Evolutionary conservation across 2,797 vertebrate species (phyloP), one percentile per base, ranked within the genome.

Genomic region (Allobates femoralis): DNA sequence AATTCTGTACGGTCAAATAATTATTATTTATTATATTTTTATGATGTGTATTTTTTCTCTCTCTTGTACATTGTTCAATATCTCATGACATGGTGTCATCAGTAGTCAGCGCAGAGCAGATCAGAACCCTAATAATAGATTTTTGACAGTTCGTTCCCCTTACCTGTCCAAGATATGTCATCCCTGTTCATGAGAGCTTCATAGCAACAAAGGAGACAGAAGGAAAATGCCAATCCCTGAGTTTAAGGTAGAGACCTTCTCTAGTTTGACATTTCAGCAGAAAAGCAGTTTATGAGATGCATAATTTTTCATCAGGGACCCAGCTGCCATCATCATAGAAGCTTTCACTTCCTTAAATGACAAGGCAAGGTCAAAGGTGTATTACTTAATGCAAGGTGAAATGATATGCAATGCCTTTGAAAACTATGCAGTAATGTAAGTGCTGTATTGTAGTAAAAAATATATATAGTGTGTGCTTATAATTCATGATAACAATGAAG

Each of bases 111-210:
- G 92, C 91, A 89, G 89, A 88, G 88, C 90, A 95, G 94, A 95
- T 95, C 94, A 95, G 91, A 95, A 92, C 92, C 92, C 93, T 93
- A 94, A 94, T 95, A 94, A 95, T 94, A 94, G 94, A 94, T 94
- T 94, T 95, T 91, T 95, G 94, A 95, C 94, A 94, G 93, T 90
- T 91, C 94, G 92, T 91, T 91, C 86, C 93, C 93, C 92, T 92
- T 94, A 94, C 94, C 93, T 94, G 94, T 93, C 94, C 94, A 93
- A 94, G 93, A 95, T 93, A 93, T 93, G 93, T 94, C 93, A 93
- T 91, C 90, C 91, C 91, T 93, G 93, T 93, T 94, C 94, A 88
- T 93, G 94, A 95, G 94, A 94, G 94, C 94, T 93, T 94, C 92
- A 92, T 91, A 93, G 94, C 93, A 94, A 94, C 92, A 94, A 93